These are phyloP conservation scores for Tetragnatha montana DNA, from an alignment of 2,888 invertebrate species.

Conservation along the genomic window DNA sequence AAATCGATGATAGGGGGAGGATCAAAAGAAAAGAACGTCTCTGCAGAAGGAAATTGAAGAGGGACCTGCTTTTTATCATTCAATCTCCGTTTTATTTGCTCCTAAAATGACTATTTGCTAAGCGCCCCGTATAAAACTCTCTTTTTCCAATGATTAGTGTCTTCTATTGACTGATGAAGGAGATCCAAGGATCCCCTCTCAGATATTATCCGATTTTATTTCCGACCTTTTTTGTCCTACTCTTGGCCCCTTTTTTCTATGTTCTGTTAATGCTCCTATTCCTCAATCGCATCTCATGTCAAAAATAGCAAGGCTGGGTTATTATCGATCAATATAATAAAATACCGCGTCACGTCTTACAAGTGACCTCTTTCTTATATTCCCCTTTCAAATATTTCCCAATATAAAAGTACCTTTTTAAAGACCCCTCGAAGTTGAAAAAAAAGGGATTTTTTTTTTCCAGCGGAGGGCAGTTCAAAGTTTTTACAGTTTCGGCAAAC, in stretches of 20 bases:
- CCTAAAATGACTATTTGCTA: constrained; percentile 63
- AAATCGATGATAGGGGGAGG: constrained; percentile 9
- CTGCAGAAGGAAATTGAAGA: constrained; percentile 41
- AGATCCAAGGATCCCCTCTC: constrained; percentile 19
- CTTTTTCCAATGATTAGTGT: constrained; percentile 64
- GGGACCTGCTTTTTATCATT: constrained; percentile 54
- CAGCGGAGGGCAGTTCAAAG: constrained; percentile 5
- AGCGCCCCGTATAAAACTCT: constrained; percentile 51
- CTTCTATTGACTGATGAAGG: constrained; percentile 61
- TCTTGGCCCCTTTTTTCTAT: background rate
- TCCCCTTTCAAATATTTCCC: constrained; percentile 6
- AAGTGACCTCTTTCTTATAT: constrained; percentile 7
- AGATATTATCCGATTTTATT: constrained; percentile 51
- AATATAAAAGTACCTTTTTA: constrained; percentile 42
- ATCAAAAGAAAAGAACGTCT: background rate
- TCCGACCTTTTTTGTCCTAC: constrained; percentile 3
- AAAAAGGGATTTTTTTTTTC: constrained; percentile 17
- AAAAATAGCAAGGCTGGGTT: constrained; percentile 39
- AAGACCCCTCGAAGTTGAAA: constrained; percentile 13
- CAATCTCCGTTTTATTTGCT: constrained; percentile 66
- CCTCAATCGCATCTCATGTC: constrained; percentile 44
- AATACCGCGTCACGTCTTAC: background rate
- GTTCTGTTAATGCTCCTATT: background rate
- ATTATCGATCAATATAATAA: constrained; percentile 26
- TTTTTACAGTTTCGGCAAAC: constrained; percentile 50